A percentile compares a stretch with the other conserved stretches of the same genome.
phyloP scores from a whole-genome alignment of 2,888 invertebrate species.

The Rutpela maculata region DNA sequence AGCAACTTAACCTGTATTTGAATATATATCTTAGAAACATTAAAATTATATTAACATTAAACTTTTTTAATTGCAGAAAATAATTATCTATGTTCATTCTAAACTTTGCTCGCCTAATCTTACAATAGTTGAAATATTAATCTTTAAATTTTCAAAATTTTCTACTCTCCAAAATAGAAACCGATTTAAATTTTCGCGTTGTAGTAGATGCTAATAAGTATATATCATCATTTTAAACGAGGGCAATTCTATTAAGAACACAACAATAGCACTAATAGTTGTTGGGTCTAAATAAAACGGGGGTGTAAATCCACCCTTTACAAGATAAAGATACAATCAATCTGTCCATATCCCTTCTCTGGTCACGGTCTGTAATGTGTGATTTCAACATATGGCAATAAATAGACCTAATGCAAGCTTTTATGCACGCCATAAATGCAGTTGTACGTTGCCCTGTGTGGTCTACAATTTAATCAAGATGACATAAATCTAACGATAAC shows the following conservation, averaged over 20 bases:
- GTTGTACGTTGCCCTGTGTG: slow-evolving; percentile 19
- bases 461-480: slow-evolving; percentile 22
- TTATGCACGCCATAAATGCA: slow-evolving; percentile 31
- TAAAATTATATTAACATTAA: too few relatives aligned
- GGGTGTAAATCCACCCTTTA: slow-evolving; percentile 68
- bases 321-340: slow-evolving; percentile 70
- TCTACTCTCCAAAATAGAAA: too few relatives aligned
- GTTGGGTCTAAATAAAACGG: slow-evolving; percentile 50
- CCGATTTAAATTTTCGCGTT: not conserved
- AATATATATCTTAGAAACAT: too few relatives aligned
- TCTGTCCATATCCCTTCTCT: slow-evolving; percentile 62
- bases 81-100: too few relatives aligned
- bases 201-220: slow-evolving; percentile 15
- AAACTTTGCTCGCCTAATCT: too few relatives aligned
- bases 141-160: too few relatives aligned
- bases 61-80: too few relatives aligned
- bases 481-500: slow-evolving; percentile 21
- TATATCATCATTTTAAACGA: slow-evolving; percentile 43
- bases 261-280: slow-evolving; percentile 67
- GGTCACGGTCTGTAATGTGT: slow-evolving; percentile 60
- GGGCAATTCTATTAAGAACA: slow-evolving; percentile 64
- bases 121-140: too few relatives aligned
- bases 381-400: slow-evolving; percentile 59
- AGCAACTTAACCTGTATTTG: too few relatives aligned
- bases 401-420: slow-evolving; percentile 49